Conservation (phyloP, 2,797 vertebrate genomes). For the Tamandua tetradactyla region DNA sequence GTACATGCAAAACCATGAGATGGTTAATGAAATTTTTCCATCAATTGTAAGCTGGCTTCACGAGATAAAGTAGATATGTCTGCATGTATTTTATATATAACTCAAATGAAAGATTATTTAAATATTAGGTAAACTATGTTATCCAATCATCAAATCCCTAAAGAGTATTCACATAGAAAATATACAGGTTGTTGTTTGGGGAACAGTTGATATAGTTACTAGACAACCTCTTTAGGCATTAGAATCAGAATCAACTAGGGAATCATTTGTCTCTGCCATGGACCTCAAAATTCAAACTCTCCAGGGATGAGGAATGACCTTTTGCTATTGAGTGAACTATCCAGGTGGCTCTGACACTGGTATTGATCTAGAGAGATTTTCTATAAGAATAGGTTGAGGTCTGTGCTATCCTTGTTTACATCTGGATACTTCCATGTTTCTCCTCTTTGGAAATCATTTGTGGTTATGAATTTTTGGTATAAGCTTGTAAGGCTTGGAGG, state of each 20-base stretch:
- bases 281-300: neutral
- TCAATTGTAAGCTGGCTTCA: neutral
- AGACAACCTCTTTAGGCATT: neutral
- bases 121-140: neutral
- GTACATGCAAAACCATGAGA: neutral
- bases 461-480: neutral
- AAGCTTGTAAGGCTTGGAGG: neutral
- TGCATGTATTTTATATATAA: neutral
- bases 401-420: neutral
- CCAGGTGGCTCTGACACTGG: neutral
- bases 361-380: neutral
- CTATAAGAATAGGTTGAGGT: neutral
- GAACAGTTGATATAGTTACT: neutral
- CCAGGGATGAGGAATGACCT: neutral
- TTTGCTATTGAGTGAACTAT: neutral
- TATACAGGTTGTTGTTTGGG: neutral
- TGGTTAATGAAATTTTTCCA: constrained; percentile 5
- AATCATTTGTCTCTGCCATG: neutral
- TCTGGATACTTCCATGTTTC: neutral
- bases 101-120: neutral
- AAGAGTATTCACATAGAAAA: neutral
- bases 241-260: neutral
- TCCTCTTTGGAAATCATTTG: neutral
- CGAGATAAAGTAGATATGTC: neutral
- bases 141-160: neutral